Base-by-base conservation (phyloP, 1,140 invertebrate species). In the Rhizoglyphus robini region DNA sequence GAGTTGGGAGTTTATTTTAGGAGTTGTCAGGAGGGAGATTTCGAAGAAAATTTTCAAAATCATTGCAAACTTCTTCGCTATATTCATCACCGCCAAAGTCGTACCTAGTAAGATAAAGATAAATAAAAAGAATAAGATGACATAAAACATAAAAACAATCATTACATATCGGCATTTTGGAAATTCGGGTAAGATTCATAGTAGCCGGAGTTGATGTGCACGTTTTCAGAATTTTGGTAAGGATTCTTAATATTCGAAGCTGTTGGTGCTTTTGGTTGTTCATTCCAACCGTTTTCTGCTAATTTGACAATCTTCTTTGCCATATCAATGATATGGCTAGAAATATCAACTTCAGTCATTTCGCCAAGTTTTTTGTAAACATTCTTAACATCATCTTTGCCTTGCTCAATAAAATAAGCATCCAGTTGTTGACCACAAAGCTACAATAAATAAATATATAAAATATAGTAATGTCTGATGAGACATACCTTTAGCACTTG, bases 401-500 rank as follows among this genome's bases (percentile, higher is more conserved):
- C 30, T 32, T 32, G 15, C 25, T 15, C 15, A 3, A 8, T 13
- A 46, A 38, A 60, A 46, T 38, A 60, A 20, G 30, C n/a, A 13
- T 60, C 15, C 18, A 60, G n/a, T 27, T 60, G 29, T 60, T 60
- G 27, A 23, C 58, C 58, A 60, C 58, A 60, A n/a, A 60, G 38
- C 58, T 60, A 32, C 36, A 29, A 27, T 15, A 51, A 51, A 4
- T 59, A 8, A 59, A 5, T 49, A 4, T 8, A 4, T 8, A 5
- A 59, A 13, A 11, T 3, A 2, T 38, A 15, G 2, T 20, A 65
- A 61, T n/a, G 2, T 2, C n/a, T 20, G 3, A 59, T 32, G 34
- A 4, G 60, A 15, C 1, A 49, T 71, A 77, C 78, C 69, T 81
- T 81, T 5, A 81, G 67, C 27, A 78, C 77, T 72, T 80, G 77